Evolutionary conservation across 2,113 vertebrate species (phyloP).

Genomic region (Fulmarus glacialis): DNA sequence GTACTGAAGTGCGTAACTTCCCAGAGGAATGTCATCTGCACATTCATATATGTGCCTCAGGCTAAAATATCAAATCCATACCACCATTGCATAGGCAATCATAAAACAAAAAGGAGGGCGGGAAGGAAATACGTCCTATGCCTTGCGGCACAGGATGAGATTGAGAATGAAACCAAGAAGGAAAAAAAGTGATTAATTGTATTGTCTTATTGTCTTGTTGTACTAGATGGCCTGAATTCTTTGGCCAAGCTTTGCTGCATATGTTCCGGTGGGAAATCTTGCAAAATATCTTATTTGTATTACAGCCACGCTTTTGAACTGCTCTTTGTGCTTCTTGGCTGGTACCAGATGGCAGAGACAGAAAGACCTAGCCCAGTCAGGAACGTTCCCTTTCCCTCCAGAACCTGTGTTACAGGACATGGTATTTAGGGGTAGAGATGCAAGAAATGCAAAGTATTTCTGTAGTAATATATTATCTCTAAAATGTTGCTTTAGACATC

Average conservation of each 20-base stretch:
- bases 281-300: not conserved
- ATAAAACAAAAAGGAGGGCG: not conserved
- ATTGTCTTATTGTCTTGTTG: not conserved
- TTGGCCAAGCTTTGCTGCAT: not conserved
- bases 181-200: not conserved
- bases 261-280: not conserved
- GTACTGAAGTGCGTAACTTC: not conserved
- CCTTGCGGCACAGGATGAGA: not conserved
- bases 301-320: not conserved
- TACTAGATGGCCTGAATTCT: not conserved
- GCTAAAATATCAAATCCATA: not conserved
- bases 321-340: not conserved
- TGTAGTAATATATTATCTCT: not conserved
- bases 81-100: not conserved
- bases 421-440: not conserved
- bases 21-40: not conserved
- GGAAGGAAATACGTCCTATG: not conserved
- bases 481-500: not conserved
- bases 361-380: not conserved
- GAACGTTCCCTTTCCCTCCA: not conserved
- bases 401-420: not conserved
- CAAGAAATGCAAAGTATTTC: not conserved
- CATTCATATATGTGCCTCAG: not conserved
- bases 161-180: not conserved
- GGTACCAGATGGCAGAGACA: not conserved